Base-by-base conservation (phyloP, 2,888 invertebrate species). In the Limnephilus rhombicus region DNA sequence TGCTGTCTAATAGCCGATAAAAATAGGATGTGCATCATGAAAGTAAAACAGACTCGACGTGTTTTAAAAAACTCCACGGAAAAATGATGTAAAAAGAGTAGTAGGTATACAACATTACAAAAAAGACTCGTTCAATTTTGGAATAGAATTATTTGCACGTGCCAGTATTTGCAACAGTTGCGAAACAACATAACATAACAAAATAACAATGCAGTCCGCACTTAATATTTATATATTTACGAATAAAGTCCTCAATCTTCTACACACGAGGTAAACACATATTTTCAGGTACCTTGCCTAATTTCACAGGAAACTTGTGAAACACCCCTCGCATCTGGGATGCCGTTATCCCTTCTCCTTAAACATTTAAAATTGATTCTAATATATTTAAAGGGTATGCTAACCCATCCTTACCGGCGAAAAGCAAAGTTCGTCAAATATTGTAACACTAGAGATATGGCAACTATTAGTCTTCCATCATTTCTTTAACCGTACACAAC, bases 281-380 rank as follows among this genome's bases (percentile, higher is more conserved):
- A 86, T 92, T 49, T 82, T 92, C 92, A 92, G 92, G 92, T 92
- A 92, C 92, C 80, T 81, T 90, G 88, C 91, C 91, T 18, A 81
- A 90, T 82, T 86, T 90, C 92, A 80, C 86, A 41, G 90, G 86
- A 90, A 88, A 90, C 80, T 82, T 86, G 81, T 80, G 49, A 90
- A 90, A 92, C 85, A 49, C 29, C 24, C 31, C 85, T 85, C 85
- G 37, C 24, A n/a, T 87, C 49, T 49, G 37, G n/a, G 53, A 68
- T 13, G 34, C 34, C 34, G n/a, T 80, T 80, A 34, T 37, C 80
- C 45, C 29, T n/a, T 89, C 9, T 29, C n/a, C 80, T 88, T 88
- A 88, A 88, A 86, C 24, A 34, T 68, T 88, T 87, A 34, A 34
- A 88, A 88, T 88, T 88, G 88, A 88, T 88, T 31, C 88, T 89